These are phyloP conservation scores for Oncorhynchus clarkii DNA, from an alignment of 2,113 vertebrate genomes.

Conservation along the genomic window DNA sequence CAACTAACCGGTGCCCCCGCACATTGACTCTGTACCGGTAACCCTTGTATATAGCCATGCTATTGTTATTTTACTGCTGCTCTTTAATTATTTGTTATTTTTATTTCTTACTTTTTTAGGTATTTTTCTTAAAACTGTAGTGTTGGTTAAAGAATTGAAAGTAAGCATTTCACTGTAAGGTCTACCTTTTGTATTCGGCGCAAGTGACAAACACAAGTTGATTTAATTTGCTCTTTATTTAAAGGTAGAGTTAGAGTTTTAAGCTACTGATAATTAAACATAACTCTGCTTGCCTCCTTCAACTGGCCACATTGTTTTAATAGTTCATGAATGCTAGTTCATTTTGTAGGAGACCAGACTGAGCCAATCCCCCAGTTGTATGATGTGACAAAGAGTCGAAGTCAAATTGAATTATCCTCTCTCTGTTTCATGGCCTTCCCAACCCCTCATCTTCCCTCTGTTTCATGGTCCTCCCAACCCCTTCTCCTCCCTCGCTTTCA, in stretches of 20 bases:
- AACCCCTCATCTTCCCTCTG: constrained; percentile 39
- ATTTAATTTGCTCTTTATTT: neutral
- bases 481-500: constrained; percentile 20
- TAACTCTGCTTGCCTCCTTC: constrained; percentile 32
- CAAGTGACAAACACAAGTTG: too few species aligned
- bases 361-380: constrained; percentile 57
- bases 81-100: too few species aligned
- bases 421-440: constrained; percentile 51
- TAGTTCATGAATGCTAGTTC: constrained; percentile 71
- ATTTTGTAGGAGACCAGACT: constrained; percentile 44
- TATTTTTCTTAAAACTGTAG: too few species aligned
- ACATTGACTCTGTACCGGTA: too few species aligned
- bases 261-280: constrained; percentile 3
- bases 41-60: too few species aligned
- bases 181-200: too few species aligned
- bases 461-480: constrained; percentile 49
- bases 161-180: too few species aligned
- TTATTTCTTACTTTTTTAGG: too few species aligned
- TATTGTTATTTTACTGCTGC: too few species aligned
- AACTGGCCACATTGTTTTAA: constrained; percentile 54
- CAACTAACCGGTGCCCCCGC: too few species aligned
- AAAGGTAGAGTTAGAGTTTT: constrained; percentile 63
- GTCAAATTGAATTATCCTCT: constrained; percentile 67
- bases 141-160: too few species aligned
- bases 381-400: constrained; percentile 59